Evolutionary conservation across 2,888 invertebrate species (phyloP), one percentile per base, ranked within the genome.

Genomic region (Pristionchus entomophagus): DNA sequence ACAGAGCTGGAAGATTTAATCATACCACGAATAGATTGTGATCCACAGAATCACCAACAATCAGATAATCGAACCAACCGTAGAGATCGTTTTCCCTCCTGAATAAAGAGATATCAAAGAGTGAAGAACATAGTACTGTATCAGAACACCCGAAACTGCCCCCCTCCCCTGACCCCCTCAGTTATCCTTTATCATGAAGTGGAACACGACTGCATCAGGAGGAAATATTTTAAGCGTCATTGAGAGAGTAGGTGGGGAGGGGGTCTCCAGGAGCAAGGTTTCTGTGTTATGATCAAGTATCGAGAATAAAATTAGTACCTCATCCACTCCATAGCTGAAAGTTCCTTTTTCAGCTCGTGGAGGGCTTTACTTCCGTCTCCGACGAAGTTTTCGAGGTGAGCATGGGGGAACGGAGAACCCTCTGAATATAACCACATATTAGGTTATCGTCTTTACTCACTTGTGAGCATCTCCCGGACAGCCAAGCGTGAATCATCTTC

Each of bases 61-160:
- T n/a, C n/a, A n/a, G n/a, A n/a, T n/a, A n/a, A n/a, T n/a, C n/a
- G n/a, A n/a, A n/a, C n/a, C n/a, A n/a, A n/a, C n/a, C n/a, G 35
- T 80, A 80, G 2, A 80, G 19, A 80, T 80, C 78, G 53, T 80
- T 80, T 51, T 80, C 78, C 32, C 78, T 80, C 41, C 51, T 77
- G 29, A 26, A 77, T 26, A 77, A 4, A 22, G 35, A 19, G 4
- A 59, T 26, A 56, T 59, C 12, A n/a, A n/a, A n/a, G n/a, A n/a
- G n/a, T n/a, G n/a, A n/a, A n/a, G n/a, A n/a, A n/a, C n/a, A n/a
- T n/a, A n/a, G n/a, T n/a, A n/a, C n/a, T n/a, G n/a, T n/a, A n/a
- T n/a, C n/a, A n/a, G n/a, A n/a, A n/a, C n/a, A n/a, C n/a, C n/a
- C n/a, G n/a, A n/a, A n/a, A n/a, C n/a, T n/a, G n/a, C n/a, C n/a